phyloP scores from a whole-genome alignment of 2,113 vertebrate genomes.

The Notothenia coriiceps region DNA sequence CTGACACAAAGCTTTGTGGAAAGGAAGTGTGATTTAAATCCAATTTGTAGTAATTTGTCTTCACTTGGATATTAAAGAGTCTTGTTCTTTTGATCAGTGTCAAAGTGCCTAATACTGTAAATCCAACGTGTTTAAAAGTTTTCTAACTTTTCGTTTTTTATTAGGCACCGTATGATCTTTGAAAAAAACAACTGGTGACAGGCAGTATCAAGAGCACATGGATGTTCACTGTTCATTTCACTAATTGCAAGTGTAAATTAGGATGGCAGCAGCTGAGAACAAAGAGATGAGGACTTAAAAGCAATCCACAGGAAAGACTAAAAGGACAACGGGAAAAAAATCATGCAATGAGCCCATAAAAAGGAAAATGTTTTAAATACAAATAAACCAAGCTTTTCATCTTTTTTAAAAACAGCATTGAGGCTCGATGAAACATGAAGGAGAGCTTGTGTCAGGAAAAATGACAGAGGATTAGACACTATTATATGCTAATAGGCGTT shows the following conservation, averaged over 20 bases:
- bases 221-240: slow-evolving; percentile 33
- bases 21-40: not conserved
- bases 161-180: slow-evolving; percentile 14
- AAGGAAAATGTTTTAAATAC: slow-evolving; percentile 1
- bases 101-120: not conserved
- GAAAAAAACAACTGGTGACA: slow-evolving; percentile 26
- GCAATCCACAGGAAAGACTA: slow-evolving; percentile 17
- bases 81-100: not conserved
- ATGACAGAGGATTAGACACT: slow-evolving; percentile 40
- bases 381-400: slow-evolving; percentile 46
- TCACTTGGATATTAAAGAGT: slow-evolving; percentile 7
- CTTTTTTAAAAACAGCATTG: slow-evolving; percentile 1
- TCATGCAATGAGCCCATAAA: not conserved
- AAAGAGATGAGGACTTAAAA: slow-evolving; percentile 50
- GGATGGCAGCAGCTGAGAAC: slow-evolving; percentile 39
- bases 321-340: slow-evolving; percentile 18
- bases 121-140: slow-evolving; percentile 20
- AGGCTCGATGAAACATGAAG: slow-evolving; percentile 21
- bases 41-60: slow-evolving; percentile 1
- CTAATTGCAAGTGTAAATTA: slow-evolving; percentile 51
- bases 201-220: slow-evolving; percentile 17
- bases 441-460: slow-evolving; percentile 27
- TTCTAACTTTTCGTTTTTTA: slow-evolving; percentile 5
- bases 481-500: slow-evolving; percentile 31
- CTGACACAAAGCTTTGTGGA: too few relatives aligned